Percentiles rank a stretch among this genome's conserved stretches.
phyloP scores from a whole-genome alignment of 2,797 vertebrate species.

The Philypnodon macrostomus region DNA sequence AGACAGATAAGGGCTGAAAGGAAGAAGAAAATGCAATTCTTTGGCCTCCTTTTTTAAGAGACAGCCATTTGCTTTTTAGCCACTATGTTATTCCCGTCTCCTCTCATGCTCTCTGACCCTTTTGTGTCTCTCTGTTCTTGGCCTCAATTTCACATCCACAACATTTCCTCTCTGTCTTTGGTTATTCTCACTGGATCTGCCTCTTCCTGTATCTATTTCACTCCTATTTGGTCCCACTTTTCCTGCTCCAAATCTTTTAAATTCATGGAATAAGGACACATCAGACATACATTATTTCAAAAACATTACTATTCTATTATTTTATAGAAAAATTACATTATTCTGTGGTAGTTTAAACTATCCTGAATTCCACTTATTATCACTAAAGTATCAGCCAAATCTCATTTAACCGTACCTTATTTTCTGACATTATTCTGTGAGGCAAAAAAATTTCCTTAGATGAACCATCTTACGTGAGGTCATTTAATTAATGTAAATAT shows the following conservation, averaged over 20 bases:
- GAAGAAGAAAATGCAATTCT: constrained; percentile 15
- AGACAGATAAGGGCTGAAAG: constrained; percentile 39
- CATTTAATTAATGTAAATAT: too few species aligned
- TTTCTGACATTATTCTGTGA: too few species aligned
- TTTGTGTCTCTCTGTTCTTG: constrained; percentile 39
- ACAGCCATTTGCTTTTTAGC: constrained; percentile 53
- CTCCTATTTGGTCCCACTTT: constrained; percentile 5
- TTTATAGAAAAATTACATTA: too few species aligned
- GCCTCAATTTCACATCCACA: constrained; percentile 42
- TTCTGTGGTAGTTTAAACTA: too few species aligned
- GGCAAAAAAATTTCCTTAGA: too few species aligned
- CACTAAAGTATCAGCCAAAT: too few species aligned
- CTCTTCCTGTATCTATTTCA: constrained; percentile 18
- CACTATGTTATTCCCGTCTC: constrained; percentile 40
- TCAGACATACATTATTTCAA: too few species aligned
- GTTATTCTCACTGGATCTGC: constrained; percentile 22
- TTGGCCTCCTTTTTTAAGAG: constrained; percentile 21
- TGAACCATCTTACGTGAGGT: too few species aligned
- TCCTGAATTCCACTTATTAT: too few species aligned
- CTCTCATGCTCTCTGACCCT: constrained; percentile 43
- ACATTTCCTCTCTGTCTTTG: constrained; percentile 12
- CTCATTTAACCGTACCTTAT: too few species aligned
- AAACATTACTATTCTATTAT: too few species aligned
- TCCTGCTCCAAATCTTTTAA: constrained; percentile 44
- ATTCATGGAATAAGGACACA: constrained; percentile 65